Percentiles rank a stretch among this genome's conserved stretches.
Evolutionary conservation across 2,113 vertebrate species (phyloP).

Genomic region (Melanerpes aurifrons): DNA sequence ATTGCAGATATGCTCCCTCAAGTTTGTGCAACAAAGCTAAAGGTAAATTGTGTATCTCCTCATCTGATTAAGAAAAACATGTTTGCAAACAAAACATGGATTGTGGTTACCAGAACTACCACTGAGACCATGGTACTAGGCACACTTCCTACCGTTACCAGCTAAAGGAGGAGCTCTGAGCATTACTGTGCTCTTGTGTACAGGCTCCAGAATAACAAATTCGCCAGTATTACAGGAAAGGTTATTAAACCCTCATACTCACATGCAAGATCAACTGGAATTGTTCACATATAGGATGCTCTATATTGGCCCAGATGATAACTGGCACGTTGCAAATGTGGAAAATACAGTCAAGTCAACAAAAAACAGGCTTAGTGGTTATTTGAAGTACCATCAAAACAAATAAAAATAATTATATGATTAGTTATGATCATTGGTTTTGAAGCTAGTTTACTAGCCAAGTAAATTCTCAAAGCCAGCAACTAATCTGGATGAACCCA

Average conservation of each 20-base stretch:
- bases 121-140: background rate
- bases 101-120: background rate
- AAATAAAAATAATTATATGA: background rate
- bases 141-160: background rate
- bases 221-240: background rate
- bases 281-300: background rate
- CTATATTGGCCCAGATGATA: background rate
- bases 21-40: background rate
- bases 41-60: background rate
- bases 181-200: background rate
- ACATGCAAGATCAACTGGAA: background rate
- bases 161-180: background rate
- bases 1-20: background rate
- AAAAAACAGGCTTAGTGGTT: background rate
- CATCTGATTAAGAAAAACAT: background rate
- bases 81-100: background rate
- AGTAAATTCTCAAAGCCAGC: background rate
- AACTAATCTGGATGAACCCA: background rate
- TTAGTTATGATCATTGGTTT: background rate
- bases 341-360: background rate
- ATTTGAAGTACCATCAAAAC: background rate
- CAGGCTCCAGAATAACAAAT: background rate
- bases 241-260: background rate
- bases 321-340: background rate
- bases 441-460: background rate